Evolutionary conservation across 2,113 vertebrate species (phyloP), one percentile per base, ranked within the genome.

Genomic region (Eudyptes chrysolophus): DNA sequence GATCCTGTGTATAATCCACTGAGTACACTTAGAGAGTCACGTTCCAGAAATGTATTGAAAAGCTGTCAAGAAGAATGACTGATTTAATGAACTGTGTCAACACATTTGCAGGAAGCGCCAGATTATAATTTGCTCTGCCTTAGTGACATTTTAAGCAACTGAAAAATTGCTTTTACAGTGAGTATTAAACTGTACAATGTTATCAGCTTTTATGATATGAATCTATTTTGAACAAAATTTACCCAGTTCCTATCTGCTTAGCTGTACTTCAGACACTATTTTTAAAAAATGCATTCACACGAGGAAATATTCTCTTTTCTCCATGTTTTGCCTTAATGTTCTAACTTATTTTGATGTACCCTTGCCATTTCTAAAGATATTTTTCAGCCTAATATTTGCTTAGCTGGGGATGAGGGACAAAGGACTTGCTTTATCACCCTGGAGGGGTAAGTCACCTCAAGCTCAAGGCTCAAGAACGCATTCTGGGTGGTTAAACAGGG

Each of bases 71-170:
- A 93, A 79, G 77, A 94, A 76, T 85, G 95, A 93, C 61, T 93
- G 84, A 96, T 93, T 93, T 93, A 96, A 97, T 94, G 87, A 97
- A 92, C 82, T 69, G 52, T 96, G 90, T 96, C 91, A 94, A 96
- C 61, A 89, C 84, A 86, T 95, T 97, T 84, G 49, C 51, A 90
- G 92, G 83, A 92, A 95, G 90, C 64, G 92, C 38, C 42, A 36
- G 88, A 85, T 94, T 93, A 88, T 95, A 88, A 93, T 93, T 93
- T 94, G 66, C 60, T 96, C 51, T 95, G 68, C 84, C 5, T 84
- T 58, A 81, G 82, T 62, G 51, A 84, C 76, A 90, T 86, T 97
- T 95, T 93, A 94, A 92, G 62, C 48, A 96, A 83, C 49, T 42
- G 62, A 94, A 97, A 95, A 90, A 88, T 74, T 94, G 58, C 75